Evolutionary conservation across 2,797 vertebrate species (phyloP).

Genomic region (Rousettus madagascariensis): DNA sequence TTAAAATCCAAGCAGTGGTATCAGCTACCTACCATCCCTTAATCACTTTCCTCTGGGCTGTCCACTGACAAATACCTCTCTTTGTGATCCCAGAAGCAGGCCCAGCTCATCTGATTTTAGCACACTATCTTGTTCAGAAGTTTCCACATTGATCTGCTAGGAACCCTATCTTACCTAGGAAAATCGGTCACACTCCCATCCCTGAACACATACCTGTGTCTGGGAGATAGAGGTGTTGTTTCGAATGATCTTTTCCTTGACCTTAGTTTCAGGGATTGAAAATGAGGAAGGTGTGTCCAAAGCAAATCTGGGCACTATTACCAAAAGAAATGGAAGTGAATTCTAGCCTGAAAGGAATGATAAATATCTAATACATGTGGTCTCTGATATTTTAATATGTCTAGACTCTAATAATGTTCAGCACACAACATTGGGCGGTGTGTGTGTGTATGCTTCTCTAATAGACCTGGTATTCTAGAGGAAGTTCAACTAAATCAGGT

Average conservation of each 20-base stretch:
- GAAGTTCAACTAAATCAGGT: not conserved
- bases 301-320: not conserved
- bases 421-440: not conserved
- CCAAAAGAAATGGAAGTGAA: not conserved
- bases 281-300: not conserved
- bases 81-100: not conserved
- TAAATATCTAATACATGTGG: not conserved
- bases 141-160: not conserved
- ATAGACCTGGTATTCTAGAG: not conserved
- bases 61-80: not conserved
- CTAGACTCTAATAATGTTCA: not conserved
- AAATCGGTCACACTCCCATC: not conserved
- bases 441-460: not conserved
- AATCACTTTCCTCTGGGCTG: not conserved
- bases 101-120: rapidly evolving
- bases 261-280: not conserved
- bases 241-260: not conserved
- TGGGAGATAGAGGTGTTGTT: not conserved
- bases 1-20: not conserved
- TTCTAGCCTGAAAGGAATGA: not conserved
- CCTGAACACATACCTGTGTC: not conserved
- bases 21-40: not conserved
- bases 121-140: not conserved
- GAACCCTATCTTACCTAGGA: not conserved
- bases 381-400: not conserved